Evolutionary conservation across 2,888 invertebrate genomes (phyloP).

Genomic region (Spialia ferax): DNA sequence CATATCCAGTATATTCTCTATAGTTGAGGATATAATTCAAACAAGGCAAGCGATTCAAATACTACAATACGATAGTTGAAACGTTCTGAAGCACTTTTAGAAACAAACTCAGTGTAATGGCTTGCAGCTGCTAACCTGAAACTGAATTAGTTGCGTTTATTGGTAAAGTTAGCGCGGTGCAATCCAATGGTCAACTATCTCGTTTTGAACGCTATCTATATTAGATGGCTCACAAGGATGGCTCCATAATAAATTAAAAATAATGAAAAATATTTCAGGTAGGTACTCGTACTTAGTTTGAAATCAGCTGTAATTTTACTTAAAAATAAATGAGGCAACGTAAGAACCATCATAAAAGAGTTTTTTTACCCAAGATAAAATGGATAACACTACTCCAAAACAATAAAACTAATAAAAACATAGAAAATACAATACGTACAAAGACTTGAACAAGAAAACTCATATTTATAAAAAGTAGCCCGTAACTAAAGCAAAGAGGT

Average conservation of each 20-base stretch:
- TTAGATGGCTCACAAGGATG: no score
- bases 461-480: background rate
- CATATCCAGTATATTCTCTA: no score
- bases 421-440: background rate
- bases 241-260: no score
- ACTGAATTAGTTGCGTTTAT: constrained; percentile 15
- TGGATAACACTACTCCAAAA: no score
- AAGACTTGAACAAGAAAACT: background rate
- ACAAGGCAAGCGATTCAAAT: background rate
- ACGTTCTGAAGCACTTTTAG: background rate
- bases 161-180: background rate
- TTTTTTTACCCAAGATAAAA: no score
- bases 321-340: no score
- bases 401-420: no score
- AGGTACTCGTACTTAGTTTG: no score
- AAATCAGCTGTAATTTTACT: no score
- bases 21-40: background rate
- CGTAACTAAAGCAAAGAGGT: background rate
- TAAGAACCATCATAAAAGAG: no score
- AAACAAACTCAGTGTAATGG: background rate
- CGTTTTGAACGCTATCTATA: background rate
- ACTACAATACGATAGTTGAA: background rate
- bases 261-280: no score
- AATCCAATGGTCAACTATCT: background rate
- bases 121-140: constrained; percentile 12